Conservation (phyloP, 2,797 vertebrate species). For the Gymnothorax javanicus region DNA sequence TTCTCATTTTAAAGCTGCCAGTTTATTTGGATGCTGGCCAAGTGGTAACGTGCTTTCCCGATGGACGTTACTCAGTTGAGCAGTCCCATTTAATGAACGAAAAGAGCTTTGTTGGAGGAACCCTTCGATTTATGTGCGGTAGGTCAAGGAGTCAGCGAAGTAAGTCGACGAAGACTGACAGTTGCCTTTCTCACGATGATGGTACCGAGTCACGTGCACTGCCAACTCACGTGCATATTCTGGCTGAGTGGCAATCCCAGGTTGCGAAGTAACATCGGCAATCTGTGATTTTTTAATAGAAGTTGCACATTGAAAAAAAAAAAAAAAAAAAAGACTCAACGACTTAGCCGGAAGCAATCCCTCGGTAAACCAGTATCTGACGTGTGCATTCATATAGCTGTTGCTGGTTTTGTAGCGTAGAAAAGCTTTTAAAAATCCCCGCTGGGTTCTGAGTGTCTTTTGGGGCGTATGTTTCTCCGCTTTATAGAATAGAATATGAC, state of each 20-base stretch:
- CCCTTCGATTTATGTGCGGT: not conserved
- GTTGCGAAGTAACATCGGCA: not conserved
- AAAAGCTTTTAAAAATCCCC: not conserved
- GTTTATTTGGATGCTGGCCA: not conserved
- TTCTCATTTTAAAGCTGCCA: not conserved
- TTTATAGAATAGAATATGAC: not conserved
- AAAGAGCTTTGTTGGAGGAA: not conserved
- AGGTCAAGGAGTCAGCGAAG: not conserved
- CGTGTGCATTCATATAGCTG: not conserved
- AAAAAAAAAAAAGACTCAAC: not conserved
- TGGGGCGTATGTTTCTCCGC: not conserved
- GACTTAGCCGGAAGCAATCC: not conserved
- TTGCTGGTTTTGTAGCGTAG: not conserved
- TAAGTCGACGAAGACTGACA: not conserved
- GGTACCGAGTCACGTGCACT: no score
- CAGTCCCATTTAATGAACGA: not conserved
- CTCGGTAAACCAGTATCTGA: conserved; percentile 5
- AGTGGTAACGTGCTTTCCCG: not conserved
- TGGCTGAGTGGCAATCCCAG: not conserved
- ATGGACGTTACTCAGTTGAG: not conserved
- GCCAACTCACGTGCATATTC: no score
- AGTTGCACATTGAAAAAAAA: not conserved
- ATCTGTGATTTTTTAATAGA: not conserved
- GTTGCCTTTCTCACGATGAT: no score
- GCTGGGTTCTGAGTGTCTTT: not conserved